phyloP scores from a whole-genome alignment of 2,888 invertebrate species.

The Microchrysa polita region DNA sequence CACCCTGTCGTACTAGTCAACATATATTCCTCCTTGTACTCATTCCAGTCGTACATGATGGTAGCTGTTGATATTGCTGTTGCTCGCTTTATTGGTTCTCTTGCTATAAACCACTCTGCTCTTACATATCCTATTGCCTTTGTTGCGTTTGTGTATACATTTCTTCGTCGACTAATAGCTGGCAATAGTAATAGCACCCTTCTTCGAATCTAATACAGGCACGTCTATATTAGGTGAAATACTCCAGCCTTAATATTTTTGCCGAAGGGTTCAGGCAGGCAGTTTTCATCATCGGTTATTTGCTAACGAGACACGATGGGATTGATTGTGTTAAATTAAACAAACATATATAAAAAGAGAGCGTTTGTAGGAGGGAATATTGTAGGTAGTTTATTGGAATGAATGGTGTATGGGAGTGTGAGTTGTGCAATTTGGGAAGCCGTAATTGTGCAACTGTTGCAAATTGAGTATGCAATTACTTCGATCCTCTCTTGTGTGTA shows the following conservation, averaged over 20 bases:
- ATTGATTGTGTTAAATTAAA: conserved; percentile 37
- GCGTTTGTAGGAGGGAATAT: background rate
- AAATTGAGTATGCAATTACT: too few relatives aligned
- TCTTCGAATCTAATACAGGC: conserved; percentile 34
- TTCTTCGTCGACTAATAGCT: background rate
- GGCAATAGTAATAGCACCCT: background rate
- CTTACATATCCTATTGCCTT: conserved; percentile 19
- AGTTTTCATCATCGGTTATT: conserved; percentile 38
- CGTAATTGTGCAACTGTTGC: too few relatives aligned
- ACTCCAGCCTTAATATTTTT: conserved; percentile 17
- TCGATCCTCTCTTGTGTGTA: too few relatives aligned
- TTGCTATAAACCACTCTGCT: too few relatives aligned
- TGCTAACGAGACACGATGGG: conserved; percentile 37
- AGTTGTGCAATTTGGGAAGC: too few relatives aligned
- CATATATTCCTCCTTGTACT: background rate
- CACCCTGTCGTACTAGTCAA: background rate
- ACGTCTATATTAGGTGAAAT: conserved; percentile 34
- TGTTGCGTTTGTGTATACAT: conserved; percentile 32
- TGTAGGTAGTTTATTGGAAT: too few relatives aligned
- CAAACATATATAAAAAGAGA: conserved; percentile 24
- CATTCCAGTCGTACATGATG: background rate
- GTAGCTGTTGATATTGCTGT: conserved; percentile 13
- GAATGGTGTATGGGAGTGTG: too few relatives aligned
- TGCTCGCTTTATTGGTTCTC: background rate
- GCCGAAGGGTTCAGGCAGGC: conserved; percentile 29